Base-by-base conservation (phyloP, 2,797 vertebrate genomes). In the Anomalospiza imberbis region DNA sequence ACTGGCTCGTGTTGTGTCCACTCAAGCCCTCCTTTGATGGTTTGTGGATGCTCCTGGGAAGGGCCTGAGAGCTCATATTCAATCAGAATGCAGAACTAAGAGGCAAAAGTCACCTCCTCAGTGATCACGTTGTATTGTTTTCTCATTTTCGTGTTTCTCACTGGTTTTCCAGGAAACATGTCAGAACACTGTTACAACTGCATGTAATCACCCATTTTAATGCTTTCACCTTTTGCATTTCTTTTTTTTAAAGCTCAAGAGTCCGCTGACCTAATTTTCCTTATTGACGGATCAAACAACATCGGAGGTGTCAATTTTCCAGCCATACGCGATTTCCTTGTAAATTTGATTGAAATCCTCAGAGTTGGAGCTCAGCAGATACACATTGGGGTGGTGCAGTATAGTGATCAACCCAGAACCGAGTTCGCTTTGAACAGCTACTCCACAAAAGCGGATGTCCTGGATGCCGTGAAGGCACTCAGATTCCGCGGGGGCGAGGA, bases 241-340 rank as follows among this genome's bases (percentile, higher is more conserved):
- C 97, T 98, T 96, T 98, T 89, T 97, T 98, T 98, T 97, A 86
- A 98, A 98, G 98, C 97, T 98, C 98, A 99, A 99, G 99, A 99
- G 94, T 98, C 99, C 74, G 99, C 99, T 98, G 99, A 99, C 98
- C 98, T 99, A 98, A 97, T 99, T 98, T 98, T 99, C 99, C 99
- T 99, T 99, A 99, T 99, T 99, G 99, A 99, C 18, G 99, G 99
- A 99, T 99, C 99, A 98, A 96, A 99, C 98, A 99, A 98, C 98
- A 97, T 99, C 98, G 99, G 99, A 99, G 96, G 98, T 96, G 97
- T 96, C 98, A 98, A 99, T 99, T 99, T 99, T 96, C 98, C 97
- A 96, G 96, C 95, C 97, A 97, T 99, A 97, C 98, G 98, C 53
- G 98, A 99, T 98, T 99, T 99, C 98, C 98, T 98, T 98, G 97